Conservation (phyloP, 1,140 invertebrate genomes). For the Schlechtendalia chinensis region DNA sequence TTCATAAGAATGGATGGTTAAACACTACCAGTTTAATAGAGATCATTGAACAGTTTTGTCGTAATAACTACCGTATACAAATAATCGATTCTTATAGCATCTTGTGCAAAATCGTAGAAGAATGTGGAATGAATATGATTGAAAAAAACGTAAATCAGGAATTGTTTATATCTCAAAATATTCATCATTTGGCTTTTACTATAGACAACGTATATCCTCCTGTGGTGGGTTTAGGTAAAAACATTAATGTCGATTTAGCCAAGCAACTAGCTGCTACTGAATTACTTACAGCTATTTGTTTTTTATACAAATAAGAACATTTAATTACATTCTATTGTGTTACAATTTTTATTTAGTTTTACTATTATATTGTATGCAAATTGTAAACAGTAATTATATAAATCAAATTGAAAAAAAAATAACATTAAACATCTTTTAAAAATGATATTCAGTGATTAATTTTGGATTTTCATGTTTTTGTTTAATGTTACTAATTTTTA, state of each 20-base stretch:
- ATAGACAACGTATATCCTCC: slow-evolving; percentile 2
- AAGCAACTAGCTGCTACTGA: not conserved
- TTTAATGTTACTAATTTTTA: too few species aligned
- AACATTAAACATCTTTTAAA: too few species aligned
- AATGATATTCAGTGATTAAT: too few species aligned
- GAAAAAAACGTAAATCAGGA: too few species aligned
- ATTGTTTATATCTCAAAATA: too few species aligned
- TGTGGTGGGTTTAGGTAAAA: not conserved
- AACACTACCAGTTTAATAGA: not conserved
- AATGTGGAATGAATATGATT: not conserved
- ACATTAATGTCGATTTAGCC: not conserved
- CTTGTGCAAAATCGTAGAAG: not conserved
- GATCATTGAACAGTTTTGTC: not conserved
- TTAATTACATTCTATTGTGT: not conserved
- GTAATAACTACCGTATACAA: not conserved
- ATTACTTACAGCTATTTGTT: not conserved
- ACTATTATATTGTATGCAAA: too few species aligned
- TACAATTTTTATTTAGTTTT: not conserved
- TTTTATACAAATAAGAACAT: not conserved
- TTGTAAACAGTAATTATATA: too few species aligned
- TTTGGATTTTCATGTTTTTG: too few species aligned
- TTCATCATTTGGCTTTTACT: not conserved
- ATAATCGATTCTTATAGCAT: not conserved
- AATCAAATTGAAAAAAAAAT: too few species aligned
- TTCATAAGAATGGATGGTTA: not conserved